Percentiles rank a stretch among this genome's conserved stretches.
Conservation (phyloP, 2,797 vertebrate species). For the Sebastes ruberrimus region DNA sequence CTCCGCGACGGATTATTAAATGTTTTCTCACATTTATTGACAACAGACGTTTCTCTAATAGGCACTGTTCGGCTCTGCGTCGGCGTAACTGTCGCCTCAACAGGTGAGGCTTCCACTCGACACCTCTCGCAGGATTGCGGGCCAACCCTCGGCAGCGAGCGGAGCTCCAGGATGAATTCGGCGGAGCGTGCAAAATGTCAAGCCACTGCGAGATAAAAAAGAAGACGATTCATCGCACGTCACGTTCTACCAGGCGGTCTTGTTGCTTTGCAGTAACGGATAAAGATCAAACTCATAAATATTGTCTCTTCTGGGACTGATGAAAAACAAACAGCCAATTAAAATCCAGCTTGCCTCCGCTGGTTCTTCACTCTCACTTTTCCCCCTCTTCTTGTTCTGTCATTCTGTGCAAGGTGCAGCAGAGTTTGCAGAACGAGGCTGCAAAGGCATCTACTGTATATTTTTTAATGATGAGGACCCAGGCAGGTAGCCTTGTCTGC, state of each 20-base stretch:
- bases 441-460: constrained; percentile 47
- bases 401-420: constrained; percentile 36
- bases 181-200: constrained; percentile 27
- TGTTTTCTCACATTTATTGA: constrained; percentile 5
- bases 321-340: constrained; percentile 83
- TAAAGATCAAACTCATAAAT: constrained; percentile 85
- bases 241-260: constrained; percentile 32
- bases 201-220: background rate
- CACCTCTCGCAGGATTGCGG: background rate
- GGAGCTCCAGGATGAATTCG: background rate
- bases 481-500: constrained; percentile 20
- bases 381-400: constrained; percentile 31
- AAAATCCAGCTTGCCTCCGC: constrained; percentile 64
- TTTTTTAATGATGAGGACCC: constrained; percentile 68
- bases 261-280: constrained; percentile 60
- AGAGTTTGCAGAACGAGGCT: constrained; percentile 65
- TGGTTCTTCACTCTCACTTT: constrained; percentile 35
- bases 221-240: constrained; percentile 49
- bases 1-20: background rate
- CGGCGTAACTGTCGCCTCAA: background rate
- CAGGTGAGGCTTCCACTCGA: background rate
- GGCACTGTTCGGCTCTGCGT: background rate
- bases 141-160: background rate
- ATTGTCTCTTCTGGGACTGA: constrained; percentile 79
- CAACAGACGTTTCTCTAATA: background rate